These are phyloP conservation scores for Dipodomys ordii DNA, from an alignment of 2,113 vertebrate genomes.

Conservation along the genomic window DNA sequence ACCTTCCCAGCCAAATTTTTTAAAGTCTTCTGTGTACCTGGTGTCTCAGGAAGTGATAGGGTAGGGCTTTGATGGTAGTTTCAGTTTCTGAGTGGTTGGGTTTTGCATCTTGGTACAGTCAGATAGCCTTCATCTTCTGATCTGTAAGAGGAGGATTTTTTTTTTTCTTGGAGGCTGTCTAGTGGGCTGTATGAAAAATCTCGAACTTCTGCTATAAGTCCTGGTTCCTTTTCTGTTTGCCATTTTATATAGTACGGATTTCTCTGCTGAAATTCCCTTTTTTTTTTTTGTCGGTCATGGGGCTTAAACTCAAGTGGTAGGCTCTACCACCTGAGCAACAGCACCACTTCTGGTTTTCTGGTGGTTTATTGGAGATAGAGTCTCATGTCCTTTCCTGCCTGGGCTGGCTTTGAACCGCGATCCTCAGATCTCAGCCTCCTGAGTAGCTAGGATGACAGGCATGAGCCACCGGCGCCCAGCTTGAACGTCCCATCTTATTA, in stretches of 20 bases:
- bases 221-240: neutral
- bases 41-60: neutral
- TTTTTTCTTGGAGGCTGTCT: neutral
- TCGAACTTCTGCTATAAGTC: neutral
- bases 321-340: too few species aligned
- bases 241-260: neutral
- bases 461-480: too few species aligned
- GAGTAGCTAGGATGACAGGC: too few species aligned
- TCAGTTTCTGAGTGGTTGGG: neutral
- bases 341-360: too few species aligned
- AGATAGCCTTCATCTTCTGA: neutral
- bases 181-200: neutral
- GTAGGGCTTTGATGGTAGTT: rapidly evolving
- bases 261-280: neutral
- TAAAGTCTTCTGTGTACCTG: neutral
- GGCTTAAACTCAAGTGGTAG: too few species aligned
- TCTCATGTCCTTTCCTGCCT: too few species aligned
- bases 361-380: too few species aligned
- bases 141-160: neutral
- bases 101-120: neutral
- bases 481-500: too few species aligned
- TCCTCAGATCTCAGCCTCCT: too few species aligned
- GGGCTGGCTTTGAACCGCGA: too few species aligned
- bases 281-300: neutral
- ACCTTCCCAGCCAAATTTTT: neutral